Percentiles rank a stretch among this genome's conserved stretches.
Evolutionary conservation across 23 tunicate genomes (phyloP).

Genomic region (Botrylloides violaceus): DNA sequence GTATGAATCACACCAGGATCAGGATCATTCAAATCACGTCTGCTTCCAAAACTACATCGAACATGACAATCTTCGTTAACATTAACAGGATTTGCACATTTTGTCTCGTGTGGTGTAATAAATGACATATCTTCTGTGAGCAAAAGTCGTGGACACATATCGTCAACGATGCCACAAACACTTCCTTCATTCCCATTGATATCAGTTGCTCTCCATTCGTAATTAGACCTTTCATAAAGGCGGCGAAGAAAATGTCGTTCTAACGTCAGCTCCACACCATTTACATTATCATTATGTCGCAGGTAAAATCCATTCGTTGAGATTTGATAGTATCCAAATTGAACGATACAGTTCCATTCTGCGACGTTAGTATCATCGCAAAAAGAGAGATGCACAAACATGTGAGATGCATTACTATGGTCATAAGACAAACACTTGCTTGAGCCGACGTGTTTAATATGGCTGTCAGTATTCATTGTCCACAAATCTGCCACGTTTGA

Average conservation of each 20-base stretch:
- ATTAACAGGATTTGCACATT: slow-evolving; percentile 17
- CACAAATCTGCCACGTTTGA: no score
- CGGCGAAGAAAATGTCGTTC: not conserved
- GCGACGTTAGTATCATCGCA: slow-evolving; percentile 12
- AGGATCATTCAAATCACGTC: slow-evolving; percentile 9
- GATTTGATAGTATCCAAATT: not conserved
- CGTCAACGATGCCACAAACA: slow-evolving; percentile 23
- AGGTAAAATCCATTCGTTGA: not conserved
- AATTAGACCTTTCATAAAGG: not conserved
- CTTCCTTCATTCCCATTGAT: slow-evolving; percentile 15
- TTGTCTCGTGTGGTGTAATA: not conserved
- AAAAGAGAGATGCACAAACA: slow-evolving; percentile 1
- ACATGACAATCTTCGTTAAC: slow-evolving; percentile 12
- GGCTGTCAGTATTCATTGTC: no score
- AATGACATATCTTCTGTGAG: not conserved
- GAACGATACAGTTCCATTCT: slow-evolving; percentile 24
- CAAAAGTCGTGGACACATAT: slow-evolving; percentile 13
- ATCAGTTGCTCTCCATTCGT: slow-evolving; percentile 19
- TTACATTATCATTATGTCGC: no score
- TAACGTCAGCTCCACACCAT: no score
- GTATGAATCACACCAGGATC: not conserved
- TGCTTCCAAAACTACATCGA: slow-evolving; percentile 12
- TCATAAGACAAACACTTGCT: no score
- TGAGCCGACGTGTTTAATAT: no score
- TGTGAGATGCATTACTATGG: not conserved